Evolutionary conservation across 64 coral and sea anemone genomes (phyloP).

Genomic region (Anthopleura sola): DNA sequence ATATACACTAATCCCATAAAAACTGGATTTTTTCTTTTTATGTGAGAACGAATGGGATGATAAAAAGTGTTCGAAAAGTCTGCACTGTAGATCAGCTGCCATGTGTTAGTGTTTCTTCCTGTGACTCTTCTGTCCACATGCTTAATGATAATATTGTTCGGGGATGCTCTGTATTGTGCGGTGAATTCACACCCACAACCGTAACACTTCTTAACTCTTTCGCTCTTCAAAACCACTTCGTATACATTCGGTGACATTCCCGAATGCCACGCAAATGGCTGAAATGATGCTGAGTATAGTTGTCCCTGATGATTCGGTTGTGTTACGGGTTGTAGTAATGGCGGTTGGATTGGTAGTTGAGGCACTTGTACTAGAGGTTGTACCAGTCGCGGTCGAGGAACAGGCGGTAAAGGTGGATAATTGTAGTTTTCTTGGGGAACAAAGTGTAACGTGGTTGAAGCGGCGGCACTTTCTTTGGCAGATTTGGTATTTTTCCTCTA

Average conservation of each 20-base stretch:
- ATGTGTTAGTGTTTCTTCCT: neutral
- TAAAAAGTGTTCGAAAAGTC: neutral
- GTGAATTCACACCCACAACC: slow-evolving; percentile 1
- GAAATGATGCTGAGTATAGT: neutral
- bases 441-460: neutral
- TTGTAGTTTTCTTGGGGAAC: neutral
- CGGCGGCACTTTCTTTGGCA: neutral
- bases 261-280: neutral
- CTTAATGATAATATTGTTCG: neutral
- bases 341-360: neutral
- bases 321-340: neutral
- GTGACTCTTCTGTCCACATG: slow-evolving; percentile 22
- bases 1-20: slow-evolving; percentile 10
- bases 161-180: neutral
- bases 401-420: neutral
- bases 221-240: neutral
- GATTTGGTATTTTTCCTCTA: neutral
- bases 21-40: neutral
- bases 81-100: neutral
- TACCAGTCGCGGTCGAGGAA: too few relatives aligned
- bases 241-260: neutral
- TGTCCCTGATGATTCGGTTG: neutral
- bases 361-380: neutral
- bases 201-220: neutral
- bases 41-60: neutral